Evolutionary conservation across 35 echinoderm and acorn worm species (phyloP), one percentile per base, ranked within the genome.

Genomic region (Chiridota heheva): DNA sequence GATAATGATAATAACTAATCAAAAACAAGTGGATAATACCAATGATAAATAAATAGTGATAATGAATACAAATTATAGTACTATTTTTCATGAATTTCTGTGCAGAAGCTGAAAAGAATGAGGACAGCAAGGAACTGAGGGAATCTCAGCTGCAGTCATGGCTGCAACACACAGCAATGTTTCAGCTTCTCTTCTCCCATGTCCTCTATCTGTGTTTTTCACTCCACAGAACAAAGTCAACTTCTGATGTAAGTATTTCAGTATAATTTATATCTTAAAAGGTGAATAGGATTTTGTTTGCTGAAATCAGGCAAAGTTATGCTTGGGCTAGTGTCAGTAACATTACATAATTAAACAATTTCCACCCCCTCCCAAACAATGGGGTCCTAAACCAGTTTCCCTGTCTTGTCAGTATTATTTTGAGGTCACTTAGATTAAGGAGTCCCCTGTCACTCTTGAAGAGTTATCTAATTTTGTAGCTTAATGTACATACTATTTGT

Each of bases 101-200:
- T n/a, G n/a, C n/a, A n/a, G n/a, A n/a, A n/a, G n/a, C n/a, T 73
- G 42, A 1, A 44, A 1, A 24, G 57, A 31, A 55, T 45, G 48
- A 6, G 24, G 72, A 13, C 17, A 16, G 17, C 42, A 76, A 29
- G 27, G 34, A 47, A 5, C 58, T 93, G 33, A 70, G 53, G 58
- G 85, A 77, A 63, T 36, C 78, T 69, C 77, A 88, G 45, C 36
- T 93, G 10, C 62, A 69, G 22, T 68, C 69, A 7, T 93, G 90
- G 90, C 80, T 93, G 42, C 85, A 93, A 39, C 80, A 88, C 22
- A 88, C 78, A 70, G 63, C 76, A 26, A 58, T 93, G 67, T 83
- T 93, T 61, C 86, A 93, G 62, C 53, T 80, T 7, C 60, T 93
- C 7, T 49, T 93, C 39, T 77, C 79, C 6, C 77, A 88, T 62